Base-by-base conservation (phyloP, 2,888 invertebrate species). In the Nephrotoma guestfalica region DNA sequence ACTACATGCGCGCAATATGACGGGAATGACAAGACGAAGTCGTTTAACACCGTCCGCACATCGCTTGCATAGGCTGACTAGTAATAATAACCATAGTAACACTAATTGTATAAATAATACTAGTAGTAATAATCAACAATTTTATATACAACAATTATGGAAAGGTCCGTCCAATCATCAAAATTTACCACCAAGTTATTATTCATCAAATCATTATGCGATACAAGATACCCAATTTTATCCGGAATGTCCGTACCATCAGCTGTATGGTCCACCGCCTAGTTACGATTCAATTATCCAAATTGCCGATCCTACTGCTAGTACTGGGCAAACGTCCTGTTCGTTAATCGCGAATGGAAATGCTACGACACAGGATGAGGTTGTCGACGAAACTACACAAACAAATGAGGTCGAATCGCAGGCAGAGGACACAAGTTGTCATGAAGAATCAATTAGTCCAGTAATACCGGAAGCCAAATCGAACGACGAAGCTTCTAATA, bases 181-280 rank as follows among this genome's bases (percentile, higher is more conserved):
- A 85, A 85, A 85, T 85, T 85, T 87, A 84, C 87, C 88, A n/a
- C 88, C 88, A 86, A 88, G 87, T 86, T 88, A 88, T 87, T 88
- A 87, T 84, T 87, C 87, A 86, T 86, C 87, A 85, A 87, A 41
- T 86, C 87, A n/a, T 86, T 87, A 84, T 41, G 85, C 84, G 87
- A 87, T 83, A 88, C 87, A 15, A 86, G 87, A 86, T 57, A 86
- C 88, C 4, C 88, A 88, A 86, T 85, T 43, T 43, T 43, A 85
- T 85, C 85, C 41, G 9, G 90, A 90, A 89, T 92, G 91, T 87
- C 92, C 92, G 4, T 92, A 92, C 87, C 91, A 92, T 88, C 91
- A 92, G 87, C 88, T 92, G n/a, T 92, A 92, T 88, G 92, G 92
- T 18, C 92, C 92, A 83, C 92, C 92, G 11, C 92, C 92, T n/a